Base-by-base conservation (phyloP, 1,140 invertebrate species). In the Drosophila orena region DNA sequence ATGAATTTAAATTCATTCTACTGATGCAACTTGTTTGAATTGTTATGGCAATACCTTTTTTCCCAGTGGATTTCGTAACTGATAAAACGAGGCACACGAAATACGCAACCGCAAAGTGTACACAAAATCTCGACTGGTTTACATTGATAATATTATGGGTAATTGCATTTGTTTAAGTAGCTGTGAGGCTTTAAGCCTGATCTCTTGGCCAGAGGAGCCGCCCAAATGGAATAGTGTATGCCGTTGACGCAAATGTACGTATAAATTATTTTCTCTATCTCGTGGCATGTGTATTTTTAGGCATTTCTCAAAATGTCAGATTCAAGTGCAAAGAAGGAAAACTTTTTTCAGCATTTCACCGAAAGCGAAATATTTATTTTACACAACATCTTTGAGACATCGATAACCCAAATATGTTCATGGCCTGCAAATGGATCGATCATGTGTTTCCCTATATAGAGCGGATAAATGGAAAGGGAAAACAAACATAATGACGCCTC, bases 71-170 rank as follows among this genome's bases (percentile, higher is more conserved):
- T 58, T 53, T 49, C 27, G 53, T 53, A 40, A 64, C 70, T 76
- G 53, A 65, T 65, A 66, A 65, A 66, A 54, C 55, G 52, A 44
- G 71, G 44, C 79, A 69, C 54, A 56, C 55, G 35, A 50, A 62
- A 75, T 69, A 78, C 54, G 53, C 61, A 74, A 86, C 73, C 77
- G 49, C 76, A 85, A 59, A 56, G 35, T 49, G 38, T 46, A 60
- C 40, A 69, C 61, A 56, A 56, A 55, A 14, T 37, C 49, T 54
- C 61, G 50, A 52, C 74, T 78, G 65, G 79, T 66, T 81, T 88
- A 76, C 83, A 86, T 88, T 88, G 83, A 88, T 79, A 80, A 71
- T 65, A 72, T 58, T 59, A 65, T 52, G 53, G 35, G 35, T 62
- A 70, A 71, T 72, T 72, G 54, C 55, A 57, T 43, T 57, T 37